Conservation (phyloP, 2,888 invertebrate species). For the Ophion slaviceki region DNA sequence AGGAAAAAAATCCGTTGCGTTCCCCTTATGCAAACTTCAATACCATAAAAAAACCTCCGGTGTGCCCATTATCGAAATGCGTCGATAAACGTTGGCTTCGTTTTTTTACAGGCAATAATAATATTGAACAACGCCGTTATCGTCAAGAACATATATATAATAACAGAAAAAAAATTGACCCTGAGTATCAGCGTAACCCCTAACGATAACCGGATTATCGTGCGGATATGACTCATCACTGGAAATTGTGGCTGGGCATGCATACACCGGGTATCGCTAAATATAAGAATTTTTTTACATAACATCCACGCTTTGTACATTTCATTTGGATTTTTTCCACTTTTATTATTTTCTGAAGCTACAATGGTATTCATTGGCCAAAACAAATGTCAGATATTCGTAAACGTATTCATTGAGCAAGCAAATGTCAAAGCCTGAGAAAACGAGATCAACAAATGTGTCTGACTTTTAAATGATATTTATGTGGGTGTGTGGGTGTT, state of each 20-base stretch:
- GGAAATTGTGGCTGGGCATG: background rate
- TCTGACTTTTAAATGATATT: too few species aligned
- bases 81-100: background rate
- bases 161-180: background rate
- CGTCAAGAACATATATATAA: background rate
- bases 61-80: background rate
- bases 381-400: too few species aligned
- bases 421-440: too few species aligned
- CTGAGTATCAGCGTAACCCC: background rate
- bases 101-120: background rate
- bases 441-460: too few species aligned
- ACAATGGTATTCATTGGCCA: too few species aligned
- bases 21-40: too few species aligned
- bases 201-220: conserved; percentile 25
- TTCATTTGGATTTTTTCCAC: background rate
- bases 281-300: background rate
- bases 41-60: too few species aligned
- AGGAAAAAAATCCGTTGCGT: too few species aligned
- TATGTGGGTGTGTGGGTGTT: too few species aligned
- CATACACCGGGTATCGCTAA: background rate
- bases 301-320: too few species aligned
- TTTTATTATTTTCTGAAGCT: background rate
- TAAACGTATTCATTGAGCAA: too few species aligned
- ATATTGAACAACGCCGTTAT: background rate
- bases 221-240: conserved; percentile 21